Percentiles rank a stretch among this genome's conserved stretches.
Evolutionary conservation across 2,797 vertebrate genomes (phyloP).

Genomic region (Sparidentex hasta): DNA sequence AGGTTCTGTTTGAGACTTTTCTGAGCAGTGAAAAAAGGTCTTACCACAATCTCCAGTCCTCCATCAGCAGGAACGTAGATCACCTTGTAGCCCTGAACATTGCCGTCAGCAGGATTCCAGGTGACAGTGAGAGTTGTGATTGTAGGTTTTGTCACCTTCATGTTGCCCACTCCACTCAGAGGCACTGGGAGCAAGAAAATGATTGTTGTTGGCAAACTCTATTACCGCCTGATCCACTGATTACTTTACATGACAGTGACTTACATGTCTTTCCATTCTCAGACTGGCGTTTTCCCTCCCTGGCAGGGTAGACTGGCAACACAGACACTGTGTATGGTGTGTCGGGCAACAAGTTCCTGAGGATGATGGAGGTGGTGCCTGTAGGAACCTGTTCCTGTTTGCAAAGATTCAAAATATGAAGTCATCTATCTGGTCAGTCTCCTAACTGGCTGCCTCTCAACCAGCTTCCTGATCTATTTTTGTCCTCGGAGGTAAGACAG

Average conservation of each 20-base stretch:
- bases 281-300: slow-evolving; percentile 92
- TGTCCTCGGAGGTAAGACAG: not conserved
- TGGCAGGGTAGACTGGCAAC: slow-evolving; percentile 89
- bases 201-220: fast-evolving
- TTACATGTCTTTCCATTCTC: slow-evolving; percentile 94
- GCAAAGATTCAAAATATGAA: not conserved
- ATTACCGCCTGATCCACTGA: not conserved
- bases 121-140: slow-evolving; percentile 93
- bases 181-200: slow-evolving; percentile 83
- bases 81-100: slow-evolving; percentile 96
- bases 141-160: slow-evolving; percentile 90
- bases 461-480: not conserved
- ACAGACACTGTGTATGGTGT: slow-evolving; percentile 92
- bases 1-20: too few species aligned
- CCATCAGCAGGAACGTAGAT: slow-evolving; percentile 90
- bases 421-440: not conserved
- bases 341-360: slow-evolving; percentile 93
- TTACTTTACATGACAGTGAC: slow-evolving; percentile 57
- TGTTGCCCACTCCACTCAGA: slow-evolving; percentile 90
- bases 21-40: not conserved
- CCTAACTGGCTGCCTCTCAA: not conserved
- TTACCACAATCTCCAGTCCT: slow-evolving; percentile 85
- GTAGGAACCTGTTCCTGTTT: slow-evolving; percentile 90
- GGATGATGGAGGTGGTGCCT: slow-evolving; percentile 87
- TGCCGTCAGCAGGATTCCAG: slow-evolving; percentile 95